These are phyloP conservation scores for Drosophila nr. medialis DNA, from an alignment of 2,888 invertebrate genomes.

Conservation along the genomic window DNA sequence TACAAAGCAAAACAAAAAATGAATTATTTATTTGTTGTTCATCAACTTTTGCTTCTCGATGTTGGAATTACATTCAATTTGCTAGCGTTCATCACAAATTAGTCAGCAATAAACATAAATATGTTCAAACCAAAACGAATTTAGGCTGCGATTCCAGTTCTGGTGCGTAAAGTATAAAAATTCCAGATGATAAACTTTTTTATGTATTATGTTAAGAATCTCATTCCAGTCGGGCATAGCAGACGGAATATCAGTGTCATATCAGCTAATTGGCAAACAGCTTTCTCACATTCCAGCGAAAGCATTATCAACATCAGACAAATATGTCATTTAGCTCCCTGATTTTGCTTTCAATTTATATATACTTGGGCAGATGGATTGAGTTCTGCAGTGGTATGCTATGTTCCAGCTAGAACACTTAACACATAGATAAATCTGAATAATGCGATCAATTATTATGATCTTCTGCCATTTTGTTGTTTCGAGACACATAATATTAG, in stretches of 20 bases:
- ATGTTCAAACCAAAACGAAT: neutral
- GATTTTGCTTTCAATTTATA: accelerated
- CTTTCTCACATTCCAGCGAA: accelerated
- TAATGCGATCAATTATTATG: neutral
- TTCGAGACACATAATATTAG: neutral
- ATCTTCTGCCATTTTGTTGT: neutral
- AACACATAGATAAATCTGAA: neutral
- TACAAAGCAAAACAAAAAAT: neutral
- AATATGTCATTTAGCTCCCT: neutral
- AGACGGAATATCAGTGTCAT: neutral
- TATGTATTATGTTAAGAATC: neutral
- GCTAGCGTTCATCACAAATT: neutral
- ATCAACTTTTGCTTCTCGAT: no score
- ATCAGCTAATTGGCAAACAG: neutral
- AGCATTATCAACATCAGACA: neutral
- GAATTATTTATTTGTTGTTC: neutral
- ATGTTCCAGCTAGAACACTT: no score
- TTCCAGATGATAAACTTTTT: neutral
- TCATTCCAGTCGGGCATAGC: neutral
- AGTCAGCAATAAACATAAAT: neutral
- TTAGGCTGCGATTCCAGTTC: neutral
- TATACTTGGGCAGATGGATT: neutral
- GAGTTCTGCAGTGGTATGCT: no score
- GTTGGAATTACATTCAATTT: neutral
- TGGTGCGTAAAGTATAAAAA: accelerated